Evolutionary conservation across 2,888 invertebrate genomes (phyloP).

Genomic region (Meteorus cinctellus): DNA sequence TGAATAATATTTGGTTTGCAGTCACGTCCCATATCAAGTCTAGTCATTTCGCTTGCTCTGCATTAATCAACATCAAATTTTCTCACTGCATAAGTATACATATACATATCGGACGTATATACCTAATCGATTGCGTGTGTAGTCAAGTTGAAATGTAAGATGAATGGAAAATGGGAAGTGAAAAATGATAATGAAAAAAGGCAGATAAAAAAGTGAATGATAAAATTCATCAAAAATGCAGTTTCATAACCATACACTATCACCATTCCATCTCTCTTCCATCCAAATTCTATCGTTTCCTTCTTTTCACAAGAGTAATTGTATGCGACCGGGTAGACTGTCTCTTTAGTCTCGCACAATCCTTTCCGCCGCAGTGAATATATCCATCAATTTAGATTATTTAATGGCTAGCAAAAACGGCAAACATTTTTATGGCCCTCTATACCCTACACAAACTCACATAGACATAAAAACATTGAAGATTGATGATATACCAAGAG

Average conservation of each 20-base stretch:
- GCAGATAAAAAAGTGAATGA: background rate
- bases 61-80: constrained; percentile 5
- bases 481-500: constrained; percentile 37
- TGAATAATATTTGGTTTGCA: background rate
- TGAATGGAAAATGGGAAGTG: background rate
- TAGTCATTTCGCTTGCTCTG: background rate
- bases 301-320: constrained; percentile 8
- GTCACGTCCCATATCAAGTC: background rate
- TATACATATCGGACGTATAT: background rate
- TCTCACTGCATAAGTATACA: background rate
- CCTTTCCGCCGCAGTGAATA: constrained; percentile 7
- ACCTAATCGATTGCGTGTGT: background rate
- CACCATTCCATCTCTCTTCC: background rate
- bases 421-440: constrained; percentile 33
- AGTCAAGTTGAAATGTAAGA: background rate
- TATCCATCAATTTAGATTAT: constrained; percentile 36
- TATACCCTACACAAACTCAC: background rate
- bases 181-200: background rate
- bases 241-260: background rate
- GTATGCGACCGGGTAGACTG: constrained; percentile 8
- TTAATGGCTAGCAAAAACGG: constrained; percentile 33
- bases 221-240: background rate
- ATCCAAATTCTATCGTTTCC: background rate
- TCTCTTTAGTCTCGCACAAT: constrained; percentile 22
- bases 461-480: constrained; percentile 24